phyloP scores from a whole-genome alignment of 2,888 invertebrate genomes.

The Athetis lepigone region DNA sequence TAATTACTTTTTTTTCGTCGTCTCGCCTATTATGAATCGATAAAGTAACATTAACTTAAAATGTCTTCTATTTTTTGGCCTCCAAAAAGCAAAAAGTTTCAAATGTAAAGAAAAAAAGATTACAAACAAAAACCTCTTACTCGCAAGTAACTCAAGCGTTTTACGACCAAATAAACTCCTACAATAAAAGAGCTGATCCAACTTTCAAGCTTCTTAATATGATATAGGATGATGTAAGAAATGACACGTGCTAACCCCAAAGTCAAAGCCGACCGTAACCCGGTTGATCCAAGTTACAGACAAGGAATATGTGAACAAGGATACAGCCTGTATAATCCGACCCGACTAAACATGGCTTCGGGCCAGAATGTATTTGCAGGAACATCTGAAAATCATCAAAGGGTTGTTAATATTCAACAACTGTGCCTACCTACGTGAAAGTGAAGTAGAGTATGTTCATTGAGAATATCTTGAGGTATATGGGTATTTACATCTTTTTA shows the following conservation, averaged over 20 bases:
- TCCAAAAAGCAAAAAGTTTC: too few species aligned
- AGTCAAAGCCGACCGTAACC: constrained; percentile 44
- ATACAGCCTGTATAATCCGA: constrained; percentile 28
- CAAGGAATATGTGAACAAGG: constrained; percentile 52
- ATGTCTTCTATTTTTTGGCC: too few species aligned
- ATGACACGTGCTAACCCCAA: constrained; percentile 38
- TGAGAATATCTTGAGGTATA: too few species aligned
- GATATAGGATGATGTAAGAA: constrained; percentile 30
- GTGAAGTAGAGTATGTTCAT: too few species aligned
- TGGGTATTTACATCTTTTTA: too few species aligned
- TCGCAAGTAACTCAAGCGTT: too few species aligned
- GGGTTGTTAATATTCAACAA: neutral
- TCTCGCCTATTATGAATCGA: too few species aligned
- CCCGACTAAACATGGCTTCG: constrained; percentile 7
- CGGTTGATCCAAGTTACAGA: constrained; percentile 48
- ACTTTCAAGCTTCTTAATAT: constrained; percentile 17
- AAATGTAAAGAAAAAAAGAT: too few species aligned
- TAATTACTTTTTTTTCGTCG: too few species aligned
- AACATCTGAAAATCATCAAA: constrained; percentile 4
- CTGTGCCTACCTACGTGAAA: too few species aligned
- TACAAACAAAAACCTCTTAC: too few species aligned
- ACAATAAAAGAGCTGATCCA: constrained; percentile 18
- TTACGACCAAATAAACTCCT: neutral
- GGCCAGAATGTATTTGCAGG: neutral
- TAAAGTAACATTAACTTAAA: too few species aligned